These are phyloP conservation scores for Spatula clypeata DNA, from an alignment of 2,797 vertebrate species.

Conservation along the genomic window DNA sequence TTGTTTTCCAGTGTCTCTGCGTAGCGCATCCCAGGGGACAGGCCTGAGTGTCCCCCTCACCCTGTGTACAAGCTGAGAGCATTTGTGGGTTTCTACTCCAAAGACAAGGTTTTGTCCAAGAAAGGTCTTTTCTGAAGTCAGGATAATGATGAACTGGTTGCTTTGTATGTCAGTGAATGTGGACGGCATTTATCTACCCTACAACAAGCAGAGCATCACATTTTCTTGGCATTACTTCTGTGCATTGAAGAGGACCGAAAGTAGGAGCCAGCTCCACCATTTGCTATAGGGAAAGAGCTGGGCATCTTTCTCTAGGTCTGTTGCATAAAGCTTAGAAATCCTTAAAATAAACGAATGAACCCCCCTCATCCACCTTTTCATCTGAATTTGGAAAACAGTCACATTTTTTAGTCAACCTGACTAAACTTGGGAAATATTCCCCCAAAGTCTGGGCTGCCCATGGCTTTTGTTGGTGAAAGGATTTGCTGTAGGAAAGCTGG, in stretches of 20 bases:
- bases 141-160: neutral
- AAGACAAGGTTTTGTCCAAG: neutral
- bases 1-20: too few species aligned
- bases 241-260: neutral
- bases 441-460: neutral
- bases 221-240: neutral
- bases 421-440: neutral
- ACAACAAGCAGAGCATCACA: neutral
- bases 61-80: neutral
- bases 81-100: neutral
- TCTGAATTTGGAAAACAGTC: neutral
- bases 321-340: neutral
- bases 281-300: neutral
- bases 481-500: neutral
- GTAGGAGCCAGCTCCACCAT: neutral
- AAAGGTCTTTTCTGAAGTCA: neutral
- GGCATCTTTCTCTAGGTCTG: accelerated
- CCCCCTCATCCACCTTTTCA: accelerated
- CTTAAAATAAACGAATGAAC: neutral
- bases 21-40: neutral
- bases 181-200: neutral
- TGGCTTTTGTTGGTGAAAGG: neutral
- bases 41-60: neutral
- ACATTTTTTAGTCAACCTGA: neutral
- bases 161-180: neutral